phyloP scores from a whole-genome alignment of 2,888 invertebrate genomes.

The Hemaris fuciformis region DNA sequence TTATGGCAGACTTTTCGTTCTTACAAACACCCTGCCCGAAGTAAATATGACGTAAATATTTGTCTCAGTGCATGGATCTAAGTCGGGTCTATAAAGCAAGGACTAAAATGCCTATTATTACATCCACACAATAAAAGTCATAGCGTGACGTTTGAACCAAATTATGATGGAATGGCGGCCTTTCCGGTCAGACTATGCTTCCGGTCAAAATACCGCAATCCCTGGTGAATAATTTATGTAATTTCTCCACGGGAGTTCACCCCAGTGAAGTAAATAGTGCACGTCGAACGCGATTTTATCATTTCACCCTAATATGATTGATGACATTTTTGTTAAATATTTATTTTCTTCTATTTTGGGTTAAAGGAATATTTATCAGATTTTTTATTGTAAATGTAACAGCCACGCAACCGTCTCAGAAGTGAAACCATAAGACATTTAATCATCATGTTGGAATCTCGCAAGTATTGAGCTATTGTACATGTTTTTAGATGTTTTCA shows the following conservation, averaged over 20 bases:
- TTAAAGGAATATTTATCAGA: neutral
- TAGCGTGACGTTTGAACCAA: slow-evolving; percentile 12
- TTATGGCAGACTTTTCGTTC: too few species aligned
- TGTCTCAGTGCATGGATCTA: too few species aligned
- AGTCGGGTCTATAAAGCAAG: too few species aligned
- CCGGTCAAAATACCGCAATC: slow-evolving; percentile 15
- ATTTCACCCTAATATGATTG: neutral
- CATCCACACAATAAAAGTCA: neutral
- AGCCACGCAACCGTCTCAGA: too few species aligned
- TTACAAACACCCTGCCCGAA: too few species aligned
- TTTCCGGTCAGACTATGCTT: slow-evolving; percentile 18
- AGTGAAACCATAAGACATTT: too few species aligned
- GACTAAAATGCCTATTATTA: neutral
- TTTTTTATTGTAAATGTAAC: neutral
- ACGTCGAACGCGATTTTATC: neutral
- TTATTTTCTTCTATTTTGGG: neutral
- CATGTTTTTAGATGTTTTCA: too few species aligned
- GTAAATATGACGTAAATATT: too few species aligned
- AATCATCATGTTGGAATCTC: too few species aligned
- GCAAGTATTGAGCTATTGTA: too few species aligned
- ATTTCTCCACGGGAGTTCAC: slow-evolving; percentile 1
- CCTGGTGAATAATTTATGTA: slow-evolving; percentile 17
- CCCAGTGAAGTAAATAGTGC: neutral
- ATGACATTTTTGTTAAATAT: neutral
- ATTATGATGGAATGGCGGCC: slow-evolving; percentile 19